Evolutionary conservation across 2,113 vertebrate genomes (phyloP).

Genomic region (Xenopus tropicalis): UCB_Xtro_10.0 CM004443.2:13264501-13265000

Average conservation of each 20-base stretch:
- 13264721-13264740: background rate
- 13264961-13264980: conserved; percentile 37
- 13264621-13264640: too few relatives aligned
- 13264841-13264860: conserved; percentile 44
- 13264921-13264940: conserved; percentile 25
- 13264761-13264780: conserved; percentile 6
- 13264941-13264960: conserved; percentile 42
- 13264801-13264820: conserved; percentile 29
- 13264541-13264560: too few relatives aligned
- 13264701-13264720: background rate
- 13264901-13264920: conserved; percentile 36
- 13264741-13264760: background rate
- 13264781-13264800: background rate
- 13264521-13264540: too few relatives aligned
- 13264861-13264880: conserved; percentile 44
- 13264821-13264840: conserved; percentile 33
- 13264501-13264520: too few relatives aligned
- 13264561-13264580: too few relatives aligned
- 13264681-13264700: too few relatives aligned
- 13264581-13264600: too few relatives aligned
- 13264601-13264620: too few relatives aligned
- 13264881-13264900: conserved; percentile 19
- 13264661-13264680: too few relatives aligned
- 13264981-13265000: conserved; percentile 25
- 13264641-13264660: too few relatives aligned